Conservation (phyloP, 1,140 invertebrate genomes). For the Drosophila subpulchrella region DNA sequence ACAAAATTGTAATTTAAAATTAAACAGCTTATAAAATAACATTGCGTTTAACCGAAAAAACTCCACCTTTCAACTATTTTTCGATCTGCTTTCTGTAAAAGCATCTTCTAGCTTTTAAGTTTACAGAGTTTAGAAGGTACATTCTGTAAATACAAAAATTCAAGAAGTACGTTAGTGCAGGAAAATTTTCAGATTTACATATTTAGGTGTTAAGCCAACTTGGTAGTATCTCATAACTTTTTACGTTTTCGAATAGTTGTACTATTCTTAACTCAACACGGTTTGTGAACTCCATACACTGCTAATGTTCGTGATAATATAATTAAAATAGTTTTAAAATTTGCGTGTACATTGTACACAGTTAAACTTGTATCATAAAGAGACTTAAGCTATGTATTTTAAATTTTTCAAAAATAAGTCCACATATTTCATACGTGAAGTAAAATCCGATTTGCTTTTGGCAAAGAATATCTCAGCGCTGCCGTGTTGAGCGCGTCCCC, state of each 20-base stretch:
- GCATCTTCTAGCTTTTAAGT: not conserved
- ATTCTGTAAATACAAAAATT: not conserved
- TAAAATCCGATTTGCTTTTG: not conserved
- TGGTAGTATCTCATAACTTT: not conserved
- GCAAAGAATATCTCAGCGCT: conserved; percentile 38
- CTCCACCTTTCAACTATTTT: not conserved
- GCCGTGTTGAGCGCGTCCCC: conserved; percentile 68
- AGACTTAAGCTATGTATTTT: conserved; percentile 5
- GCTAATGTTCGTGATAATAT: not conserved
- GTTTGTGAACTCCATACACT: not conserved
- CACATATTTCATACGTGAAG: conserved; percentile 50
- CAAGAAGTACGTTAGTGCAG: not conserved
- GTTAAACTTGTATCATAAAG: conserved; percentile 7
- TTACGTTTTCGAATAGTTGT: conserved; percentile 41
- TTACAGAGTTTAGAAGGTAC: not conserved
- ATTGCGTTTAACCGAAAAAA: not conserved
- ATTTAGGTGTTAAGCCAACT: not conserved
- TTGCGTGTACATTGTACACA: conserved; percentile 33
- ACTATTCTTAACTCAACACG: conserved; percentile 44
- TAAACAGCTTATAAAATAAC: conserved; percentile 8
- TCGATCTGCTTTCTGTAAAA: not conserved
- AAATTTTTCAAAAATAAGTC: conserved; percentile 30
- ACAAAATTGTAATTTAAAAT: not conserved
- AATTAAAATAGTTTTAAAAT: not conserved
- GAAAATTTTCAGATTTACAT: not conserved